Conservation (phyloP, 2,113 vertebrate species). For the Glareola pratincola region DNA sequence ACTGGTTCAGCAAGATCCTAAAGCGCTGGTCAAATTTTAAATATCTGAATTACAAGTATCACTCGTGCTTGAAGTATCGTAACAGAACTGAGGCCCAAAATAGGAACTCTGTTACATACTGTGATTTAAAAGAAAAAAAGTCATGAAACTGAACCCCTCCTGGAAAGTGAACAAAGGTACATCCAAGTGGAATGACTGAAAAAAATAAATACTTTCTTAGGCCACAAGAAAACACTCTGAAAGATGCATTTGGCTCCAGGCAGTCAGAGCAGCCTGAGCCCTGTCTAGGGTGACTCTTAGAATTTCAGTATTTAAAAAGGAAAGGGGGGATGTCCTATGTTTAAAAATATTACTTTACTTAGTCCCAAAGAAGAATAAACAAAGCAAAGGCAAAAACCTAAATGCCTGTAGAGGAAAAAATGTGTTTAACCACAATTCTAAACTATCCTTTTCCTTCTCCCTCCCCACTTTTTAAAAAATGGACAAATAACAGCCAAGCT, state of each 20-base stretch:
- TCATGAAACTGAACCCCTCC: rapidly evolving
- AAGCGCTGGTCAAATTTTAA: background rate
- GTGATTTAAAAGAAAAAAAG: background rate
- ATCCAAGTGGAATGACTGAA: background rate
- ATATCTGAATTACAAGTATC: background rate
- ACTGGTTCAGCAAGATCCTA: background rate
- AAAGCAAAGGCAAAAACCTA: conserved; percentile 63
- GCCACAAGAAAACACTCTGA: background rate
- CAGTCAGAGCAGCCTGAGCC: background rate
- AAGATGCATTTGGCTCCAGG: background rate
- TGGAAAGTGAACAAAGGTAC: background rate
- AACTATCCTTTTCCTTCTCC: conserved; percentile 44
- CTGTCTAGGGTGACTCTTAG: background rate
- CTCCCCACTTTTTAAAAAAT: background rate
- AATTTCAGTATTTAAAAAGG: conserved; percentile 13
- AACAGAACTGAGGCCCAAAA: background rate
- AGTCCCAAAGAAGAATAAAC: conserved; percentile 59
- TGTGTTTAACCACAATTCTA: conserved; percentile 63
- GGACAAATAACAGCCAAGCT: background rate
- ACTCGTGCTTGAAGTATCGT: background rate
- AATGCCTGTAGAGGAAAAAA: conserved; percentile 40
- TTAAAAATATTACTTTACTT: conserved; percentile 64
- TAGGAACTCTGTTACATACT: background rate
- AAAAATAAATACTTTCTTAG: conserved; percentile 2
- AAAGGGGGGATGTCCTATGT: conserved; percentile 31